These are phyloP conservation scores for Chrysolina haemoptera DNA, from an alignment of 2,888 invertebrate species.

Conservation along the genomic window DNA sequence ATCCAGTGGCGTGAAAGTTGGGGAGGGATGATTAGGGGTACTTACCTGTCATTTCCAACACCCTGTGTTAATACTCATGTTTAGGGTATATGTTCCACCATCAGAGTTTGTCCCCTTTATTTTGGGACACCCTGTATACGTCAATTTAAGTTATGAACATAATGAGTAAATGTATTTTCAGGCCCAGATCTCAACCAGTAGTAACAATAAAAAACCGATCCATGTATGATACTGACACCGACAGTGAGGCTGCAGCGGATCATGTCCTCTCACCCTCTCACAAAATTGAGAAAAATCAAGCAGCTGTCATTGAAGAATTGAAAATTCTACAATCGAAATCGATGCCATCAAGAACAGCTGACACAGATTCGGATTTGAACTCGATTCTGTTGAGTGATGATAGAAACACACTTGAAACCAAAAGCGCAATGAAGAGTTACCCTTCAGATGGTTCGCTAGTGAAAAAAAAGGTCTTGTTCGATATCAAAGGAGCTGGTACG, in stretches of 20 bases:
- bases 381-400: conserved; percentile 34
- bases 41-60: too few relatives aligned
- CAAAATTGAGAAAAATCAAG: conserved; percentile 42
- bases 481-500: conserved; percentile 71
- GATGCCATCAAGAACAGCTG: conserved; percentile 30
- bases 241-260: conserved; percentile 45
- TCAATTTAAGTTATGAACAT: too few relatives aligned
- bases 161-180: conserved; percentile 20
- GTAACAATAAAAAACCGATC: conserved; percentile 56
- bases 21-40: too few relatives aligned
- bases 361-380: conserved; percentile 43
- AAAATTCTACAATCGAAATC: conserved; percentile 41
- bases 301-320: conserved; percentile 53
- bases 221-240: conserved; percentile 58
- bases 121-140: too few relatives aligned
- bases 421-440: conserved; percentile 75
- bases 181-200: conserved; percentile 25
- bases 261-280: not conserved
- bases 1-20: too few relatives aligned
- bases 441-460: conserved; percentile 73
- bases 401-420: conserved; percentile 60
- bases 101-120: too few relatives aligned
- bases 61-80: too few relatives aligned
- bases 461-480: conserved; percentile 78
- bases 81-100: too few relatives aligned